Conservation (phyloP, 2,888 invertebrate genomes). For the Zaprionus bogoriensis region DNA sequence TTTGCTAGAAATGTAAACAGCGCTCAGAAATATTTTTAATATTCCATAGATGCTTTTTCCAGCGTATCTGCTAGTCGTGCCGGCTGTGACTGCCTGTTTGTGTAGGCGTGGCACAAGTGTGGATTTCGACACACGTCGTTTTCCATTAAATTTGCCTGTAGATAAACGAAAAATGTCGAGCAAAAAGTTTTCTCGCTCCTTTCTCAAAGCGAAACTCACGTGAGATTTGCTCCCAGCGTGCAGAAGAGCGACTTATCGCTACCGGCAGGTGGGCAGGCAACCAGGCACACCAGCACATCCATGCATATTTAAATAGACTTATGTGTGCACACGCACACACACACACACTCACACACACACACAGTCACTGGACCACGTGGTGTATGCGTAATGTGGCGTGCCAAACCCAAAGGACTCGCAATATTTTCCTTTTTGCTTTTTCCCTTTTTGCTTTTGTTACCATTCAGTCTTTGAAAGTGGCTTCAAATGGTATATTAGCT, state of each 20-base stretch:
- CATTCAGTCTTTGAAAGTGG: too few relatives aligned
- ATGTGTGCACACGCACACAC: slow-evolving; percentile 3
- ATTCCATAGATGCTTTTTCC: too few relatives aligned
- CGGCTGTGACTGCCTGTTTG: background rate
- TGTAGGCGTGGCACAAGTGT: slow-evolving; percentile 38
- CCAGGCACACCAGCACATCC: slow-evolving; percentile 1
- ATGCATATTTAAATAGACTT: slow-evolving; percentile 29
- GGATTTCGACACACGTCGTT: slow-evolving; percentile 60
- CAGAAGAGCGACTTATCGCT: slow-evolving; percentile 12
- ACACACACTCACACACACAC: slow-evolving; percentile 11
- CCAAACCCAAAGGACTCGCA: slow-evolving; percentile 52
- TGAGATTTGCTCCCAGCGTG: slow-evolving; percentile 50
- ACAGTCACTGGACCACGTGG: slow-evolving; percentile 30
- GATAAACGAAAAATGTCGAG: slow-evolving; percentile 72
- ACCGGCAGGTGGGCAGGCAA: background rate
- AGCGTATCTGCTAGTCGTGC: background rate
- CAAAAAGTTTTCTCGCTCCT: slow-evolving; percentile 42
- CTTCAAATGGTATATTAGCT: too few relatives aligned
- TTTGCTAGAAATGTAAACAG: too few relatives aligned
- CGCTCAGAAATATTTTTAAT: too few relatives aligned
- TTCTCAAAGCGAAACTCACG: slow-evolving; percentile 33
- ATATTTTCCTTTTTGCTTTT: slow-evolving; percentile 26
- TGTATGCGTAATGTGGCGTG: slow-evolving; percentile 72
- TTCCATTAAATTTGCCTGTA: slow-evolving; percentile 72
- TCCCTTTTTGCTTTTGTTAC: slow-evolving; percentile 25